These are phyloP conservation scores for Monoplex corrugatus DNA, from an alignment of 2,888 invertebrate genomes.

Conservation along the genomic window DNA sequence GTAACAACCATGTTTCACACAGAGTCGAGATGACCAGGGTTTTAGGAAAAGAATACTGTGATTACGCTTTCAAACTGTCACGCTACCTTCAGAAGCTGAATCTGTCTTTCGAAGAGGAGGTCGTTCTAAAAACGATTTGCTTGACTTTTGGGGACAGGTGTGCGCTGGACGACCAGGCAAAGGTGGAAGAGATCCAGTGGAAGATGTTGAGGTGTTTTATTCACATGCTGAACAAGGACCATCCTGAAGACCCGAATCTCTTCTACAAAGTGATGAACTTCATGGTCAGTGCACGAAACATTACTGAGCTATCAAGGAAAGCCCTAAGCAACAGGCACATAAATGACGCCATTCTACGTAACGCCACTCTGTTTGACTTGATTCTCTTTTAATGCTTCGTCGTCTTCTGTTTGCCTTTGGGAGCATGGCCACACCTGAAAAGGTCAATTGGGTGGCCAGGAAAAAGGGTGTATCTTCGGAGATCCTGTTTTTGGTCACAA, in stretches of 20 bases:
- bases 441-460: too few species aligned
- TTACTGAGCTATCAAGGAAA: constrained; percentile 36
- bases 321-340: constrained; percentile 31
- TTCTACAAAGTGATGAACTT: constrained; percentile 42
- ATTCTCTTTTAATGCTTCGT: not conserved
- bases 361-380: constrained; percentile 31
- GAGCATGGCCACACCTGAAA: too few species aligned
- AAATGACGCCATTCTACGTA: constrained; percentile 3
- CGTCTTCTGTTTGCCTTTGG: not conserved
- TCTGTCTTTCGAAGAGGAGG: constrained; percentile 30
- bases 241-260: not conserved
- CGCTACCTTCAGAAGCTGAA: constrained; percentile 11
- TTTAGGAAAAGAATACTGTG: constrained; percentile 36
- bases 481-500: not conserved
- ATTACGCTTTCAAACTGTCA: constrained; percentile 26
- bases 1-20: not conserved
- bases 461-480: not conserved
- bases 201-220: constrained; percentile 42
- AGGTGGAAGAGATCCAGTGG: constrained; percentile 49
- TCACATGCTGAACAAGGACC: constrained; percentile 35
- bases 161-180: not conserved
- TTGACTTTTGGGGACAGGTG: constrained; percentile 44
- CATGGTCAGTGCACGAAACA: not conserved
- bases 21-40: constrained; percentile 24
- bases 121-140: constrained; percentile 45